These are phyloP conservation scores for Ciona savignyi DNA, from an alignment of 23 tunicate species.

Conservation along the genomic window DNA sequence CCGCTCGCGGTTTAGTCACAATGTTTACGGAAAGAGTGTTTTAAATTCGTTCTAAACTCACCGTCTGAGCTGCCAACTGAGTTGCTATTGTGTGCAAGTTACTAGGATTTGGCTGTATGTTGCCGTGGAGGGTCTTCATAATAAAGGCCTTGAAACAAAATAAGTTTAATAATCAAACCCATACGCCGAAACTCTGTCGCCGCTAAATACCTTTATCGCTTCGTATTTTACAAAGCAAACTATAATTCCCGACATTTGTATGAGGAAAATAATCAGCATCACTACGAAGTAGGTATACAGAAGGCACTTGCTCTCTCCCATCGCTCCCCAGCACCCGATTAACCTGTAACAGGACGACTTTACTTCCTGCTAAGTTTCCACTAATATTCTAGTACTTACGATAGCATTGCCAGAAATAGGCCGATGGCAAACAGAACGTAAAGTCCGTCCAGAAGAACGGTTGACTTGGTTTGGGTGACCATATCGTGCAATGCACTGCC, in stretches of 20 bases:
- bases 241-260: conserved; percentile 28
- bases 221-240: conserved; percentile 33
- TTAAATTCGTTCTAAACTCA: background rate
- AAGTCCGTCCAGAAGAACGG: conserved; percentile 23
- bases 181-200: too few species aligned
- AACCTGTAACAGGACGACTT: conserved; percentile 1
- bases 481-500: conserved; percentile 10
- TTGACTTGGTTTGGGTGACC: background rate
- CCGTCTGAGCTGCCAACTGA: too few species aligned
- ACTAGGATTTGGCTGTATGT: background rate
- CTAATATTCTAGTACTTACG: conserved; percentile 25
- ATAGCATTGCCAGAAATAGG: conserved; percentile 20
- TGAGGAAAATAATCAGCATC: conserved; percentile 20
- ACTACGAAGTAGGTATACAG: conserved; percentile 13
- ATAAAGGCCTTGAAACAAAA: background rate
- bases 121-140: background rate
- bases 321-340: conserved; percentile 37
- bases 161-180: background rate
- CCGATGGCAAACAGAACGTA: conserved; percentile 48
- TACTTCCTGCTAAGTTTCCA: background rate
- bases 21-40: background rate
- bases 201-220: conserved; percentile 33
- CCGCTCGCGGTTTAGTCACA: background rate
- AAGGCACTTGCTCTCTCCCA: conserved; percentile 13
- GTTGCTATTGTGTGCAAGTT: too few species aligned